phyloP scores from a whole-genome alignment of 2,797 vertebrate genomes.

The Enoplosus armatus region DNA sequence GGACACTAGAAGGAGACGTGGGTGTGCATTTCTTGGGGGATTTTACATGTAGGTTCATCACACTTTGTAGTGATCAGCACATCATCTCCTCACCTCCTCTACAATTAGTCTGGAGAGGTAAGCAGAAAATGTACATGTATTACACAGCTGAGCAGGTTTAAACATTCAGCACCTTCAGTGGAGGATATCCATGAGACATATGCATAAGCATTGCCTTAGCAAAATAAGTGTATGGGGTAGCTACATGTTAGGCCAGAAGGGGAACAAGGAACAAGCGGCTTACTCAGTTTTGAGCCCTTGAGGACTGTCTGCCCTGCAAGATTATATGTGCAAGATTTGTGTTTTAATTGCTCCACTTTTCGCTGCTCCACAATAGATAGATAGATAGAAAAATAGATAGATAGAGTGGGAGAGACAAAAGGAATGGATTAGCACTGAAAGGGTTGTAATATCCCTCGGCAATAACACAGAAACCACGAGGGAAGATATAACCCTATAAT shows the following conservation, averaged over 20 bases:
- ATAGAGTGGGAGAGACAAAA: conserved; percentile 1
- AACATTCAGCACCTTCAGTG: conserved; percentile 38
- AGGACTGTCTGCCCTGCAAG: conserved; percentile 21
- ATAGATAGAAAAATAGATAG: conserved; percentile 3
- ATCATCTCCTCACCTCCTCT: conserved; percentile 24
- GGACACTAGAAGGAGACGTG: conserved; percentile 58
- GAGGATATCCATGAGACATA: conserved; percentile 19
- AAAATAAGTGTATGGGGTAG: background rate
- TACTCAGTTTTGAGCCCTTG: conserved; percentile 45
- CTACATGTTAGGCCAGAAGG: conserved; percentile 40
- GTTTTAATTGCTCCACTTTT: conserved; percentile 36
- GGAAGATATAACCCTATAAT: conserved; percentile 55
- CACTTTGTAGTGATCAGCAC: conserved; percentile 54
- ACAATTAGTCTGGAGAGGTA: conserved; percentile 47
- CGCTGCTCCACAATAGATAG: background rate
- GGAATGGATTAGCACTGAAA: conserved; percentile 21
- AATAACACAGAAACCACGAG: conserved; percentile 48
- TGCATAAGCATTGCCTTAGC: conserved; percentile 3
- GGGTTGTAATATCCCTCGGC: conserved; percentile 44
- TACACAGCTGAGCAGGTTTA: conserved; percentile 56
- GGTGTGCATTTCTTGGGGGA: conserved; percentile 40
- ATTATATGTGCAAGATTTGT: conserved; percentile 15
- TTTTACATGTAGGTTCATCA: conserved; percentile 31
- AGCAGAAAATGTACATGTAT: conserved; percentile 59
- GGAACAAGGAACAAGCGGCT: conserved; percentile 33